Evolutionary conservation across 1,140 invertebrate species (phyloP).

Genomic region (Meloidogyne floridensis): DNA sequence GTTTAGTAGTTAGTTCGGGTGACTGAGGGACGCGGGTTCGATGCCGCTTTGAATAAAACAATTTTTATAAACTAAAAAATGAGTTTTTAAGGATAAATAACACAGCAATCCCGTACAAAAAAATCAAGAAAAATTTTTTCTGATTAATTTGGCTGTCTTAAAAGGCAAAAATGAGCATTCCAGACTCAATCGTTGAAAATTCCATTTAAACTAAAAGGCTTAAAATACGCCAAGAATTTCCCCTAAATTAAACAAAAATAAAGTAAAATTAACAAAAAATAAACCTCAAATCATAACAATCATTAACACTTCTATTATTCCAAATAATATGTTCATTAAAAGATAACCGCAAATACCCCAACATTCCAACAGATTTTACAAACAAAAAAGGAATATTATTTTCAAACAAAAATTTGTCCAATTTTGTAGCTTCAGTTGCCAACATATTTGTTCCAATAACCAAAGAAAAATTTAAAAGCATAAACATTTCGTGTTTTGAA

Average conservation of each 20-base stretch:
- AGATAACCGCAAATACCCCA: constrained; percentile 87
- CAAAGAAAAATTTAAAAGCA: constrained; percentile 81
- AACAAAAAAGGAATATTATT: constrained; percentile 45
- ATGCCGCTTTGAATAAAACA: background rate
- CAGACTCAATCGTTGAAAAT: no score
- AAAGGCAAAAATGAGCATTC: no score
- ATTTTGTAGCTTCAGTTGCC: constrained; percentile 17
- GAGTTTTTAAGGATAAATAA: background rate
- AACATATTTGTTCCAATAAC: constrained; percentile 81
- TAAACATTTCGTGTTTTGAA: constrained; percentile 23
- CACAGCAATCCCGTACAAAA: no score
- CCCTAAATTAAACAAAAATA: constrained; percentile 80
- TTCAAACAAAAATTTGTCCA: constrained; percentile 44
- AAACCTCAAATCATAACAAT: constrained; percentile 69
- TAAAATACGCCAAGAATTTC: background rate
- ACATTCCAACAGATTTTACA: constrained; percentile 81
- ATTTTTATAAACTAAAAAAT: background rate
- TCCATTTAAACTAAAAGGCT: no score
- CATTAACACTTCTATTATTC: constrained; percentile 41
- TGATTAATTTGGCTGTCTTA: no score
- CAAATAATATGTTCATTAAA: constrained; percentile 79
- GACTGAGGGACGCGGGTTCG: background rate
- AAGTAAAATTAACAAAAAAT: constrained; percentile 72
- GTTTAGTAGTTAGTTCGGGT: background rate
- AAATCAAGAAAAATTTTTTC: background rate